phyloP scores from a whole-genome alignment of 1,140 invertebrate genomes.

The Ceratina australensis region DNA sequence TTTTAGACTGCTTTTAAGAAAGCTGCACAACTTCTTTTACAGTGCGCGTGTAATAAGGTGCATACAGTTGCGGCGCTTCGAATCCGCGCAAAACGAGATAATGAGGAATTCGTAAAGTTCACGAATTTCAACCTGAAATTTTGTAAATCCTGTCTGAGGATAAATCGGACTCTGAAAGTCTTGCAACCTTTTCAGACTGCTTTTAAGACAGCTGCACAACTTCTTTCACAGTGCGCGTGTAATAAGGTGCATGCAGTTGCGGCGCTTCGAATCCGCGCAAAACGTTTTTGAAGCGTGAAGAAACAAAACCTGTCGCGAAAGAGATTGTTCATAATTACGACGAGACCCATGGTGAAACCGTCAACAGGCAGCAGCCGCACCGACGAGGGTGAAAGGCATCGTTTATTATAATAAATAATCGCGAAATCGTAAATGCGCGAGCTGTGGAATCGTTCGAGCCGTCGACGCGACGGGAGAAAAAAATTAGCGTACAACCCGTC shows the following conservation, averaged over 20 bases:
- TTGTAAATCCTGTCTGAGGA: background rate
- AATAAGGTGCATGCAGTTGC: no score
- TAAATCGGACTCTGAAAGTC: no score
- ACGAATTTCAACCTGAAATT: no score
- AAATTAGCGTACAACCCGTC: slow-evolving; percentile 14
- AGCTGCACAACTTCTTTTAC: no score
- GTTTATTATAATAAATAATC: slow-evolving; percentile 37
- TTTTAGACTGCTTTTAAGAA: no score
- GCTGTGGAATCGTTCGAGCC: background rate
- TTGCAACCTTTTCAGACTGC: background rate
- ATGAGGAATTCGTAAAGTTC: background rate
- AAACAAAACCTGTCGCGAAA: slow-evolving; percentile 10
- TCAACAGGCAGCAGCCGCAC: slow-evolving; percentile 17
- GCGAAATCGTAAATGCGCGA: slow-evolving; percentile 14
- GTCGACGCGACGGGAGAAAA: background rate
- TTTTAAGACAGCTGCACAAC: background rate
- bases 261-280: background rate
- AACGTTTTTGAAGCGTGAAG: background rate
- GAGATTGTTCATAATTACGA: slow-evolving; percentile 31
- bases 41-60: no score
- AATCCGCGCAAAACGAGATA: no score
- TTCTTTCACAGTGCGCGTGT: background rate
- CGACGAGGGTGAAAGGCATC: slow-evolving; percentile 3
- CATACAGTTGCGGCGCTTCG: no score
- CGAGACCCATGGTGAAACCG: slow-evolving; percentile 14